Percentiles rank a stretch among this genome's conserved stretches.
Evolutionary conservation across 2,113 vertebrate species (phyloP).

Genomic region (Cebus imitator): DNA sequence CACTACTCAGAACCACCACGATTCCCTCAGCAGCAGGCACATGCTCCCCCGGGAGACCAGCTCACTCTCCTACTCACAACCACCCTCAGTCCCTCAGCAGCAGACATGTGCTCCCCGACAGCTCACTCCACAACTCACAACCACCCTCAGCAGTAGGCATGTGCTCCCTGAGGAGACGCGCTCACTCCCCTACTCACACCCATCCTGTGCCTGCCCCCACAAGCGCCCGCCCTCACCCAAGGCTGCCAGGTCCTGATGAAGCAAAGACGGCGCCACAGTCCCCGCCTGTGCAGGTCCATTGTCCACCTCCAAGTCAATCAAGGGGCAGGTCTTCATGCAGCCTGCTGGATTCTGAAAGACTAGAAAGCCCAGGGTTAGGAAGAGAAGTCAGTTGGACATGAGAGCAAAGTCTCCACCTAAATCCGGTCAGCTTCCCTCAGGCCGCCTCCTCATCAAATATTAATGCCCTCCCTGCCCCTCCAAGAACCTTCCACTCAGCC

Average conservation of each 20-base stretch:
- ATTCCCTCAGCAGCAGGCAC: no score
- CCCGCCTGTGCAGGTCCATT: background rate
- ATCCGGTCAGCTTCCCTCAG: background rate
- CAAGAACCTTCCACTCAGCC: background rate
- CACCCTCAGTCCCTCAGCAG: background rate
- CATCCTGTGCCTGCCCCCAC: background rate
- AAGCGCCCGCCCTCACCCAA: constrained; percentile 78
- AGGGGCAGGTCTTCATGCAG: constrained; percentile 85
- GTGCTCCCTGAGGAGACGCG: no score
- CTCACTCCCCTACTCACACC: no score
- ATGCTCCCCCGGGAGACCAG: no score
- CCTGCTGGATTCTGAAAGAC: constrained; percentile 68
- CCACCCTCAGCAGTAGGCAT: no score
- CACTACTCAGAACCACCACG: no score
- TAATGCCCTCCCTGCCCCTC: background rate
- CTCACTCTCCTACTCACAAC: no score
- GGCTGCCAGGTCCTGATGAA: constrained; percentile 79
- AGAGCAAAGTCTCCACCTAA: background rate
- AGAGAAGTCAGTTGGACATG: accelerated
- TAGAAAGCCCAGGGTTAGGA: background rate
- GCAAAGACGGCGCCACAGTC: constrained; percentile 62
- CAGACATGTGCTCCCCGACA: background rate
- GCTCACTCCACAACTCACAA: background rate
- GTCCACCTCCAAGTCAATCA: constrained; percentile 90
- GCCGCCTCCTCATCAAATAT: background rate